phyloP scores from a whole-genome alignment of 2,888 invertebrate species.

The Melinaea menophilus region DNA sequence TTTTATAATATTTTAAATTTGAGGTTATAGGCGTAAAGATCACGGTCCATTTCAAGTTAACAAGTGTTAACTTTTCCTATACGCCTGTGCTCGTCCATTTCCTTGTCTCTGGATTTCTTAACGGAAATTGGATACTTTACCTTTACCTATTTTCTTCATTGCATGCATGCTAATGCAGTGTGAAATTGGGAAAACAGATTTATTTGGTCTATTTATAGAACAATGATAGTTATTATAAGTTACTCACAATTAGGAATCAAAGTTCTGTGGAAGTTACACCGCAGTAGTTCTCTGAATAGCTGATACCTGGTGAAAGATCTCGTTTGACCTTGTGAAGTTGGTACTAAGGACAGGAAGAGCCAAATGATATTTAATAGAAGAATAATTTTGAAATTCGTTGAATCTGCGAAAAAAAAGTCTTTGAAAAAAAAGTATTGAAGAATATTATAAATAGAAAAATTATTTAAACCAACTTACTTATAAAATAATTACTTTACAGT shows the following conservation, averaged over 20 bases:
- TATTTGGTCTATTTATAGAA: neutral
- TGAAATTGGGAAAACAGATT: neutral
- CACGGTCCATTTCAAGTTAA: slow-evolving; percentile 30
- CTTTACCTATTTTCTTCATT: slow-evolving; percentile 23
- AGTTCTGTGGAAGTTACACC: slow-evolving; percentile 81
- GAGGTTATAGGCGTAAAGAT: slow-evolving; percentile 22
- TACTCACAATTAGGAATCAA: slow-evolving; percentile 84
- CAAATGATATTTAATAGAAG: slow-evolving; percentile 49
- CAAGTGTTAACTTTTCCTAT: slow-evolving; percentile 30
- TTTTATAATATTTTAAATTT: slow-evolving; percentile 25
- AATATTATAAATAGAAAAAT: no score
- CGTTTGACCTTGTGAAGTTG: slow-evolving; percentile 59
- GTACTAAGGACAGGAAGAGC: slow-evolving; percentile 42
- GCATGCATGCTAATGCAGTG: no score
- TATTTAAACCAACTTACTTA: no score
- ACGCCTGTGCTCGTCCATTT: slow-evolving; percentile 26
- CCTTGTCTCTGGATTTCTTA: slow-evolving; percentile 30
- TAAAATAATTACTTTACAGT: no score
- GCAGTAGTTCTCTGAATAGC: slow-evolving; percentile 80
- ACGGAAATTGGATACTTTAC: slow-evolving; percentile 33
- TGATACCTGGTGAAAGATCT: slow-evolving; percentile 83
- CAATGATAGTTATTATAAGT: slow-evolving; percentile 1
- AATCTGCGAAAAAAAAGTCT: neutral
- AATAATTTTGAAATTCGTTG: slow-evolving; percentile 44
- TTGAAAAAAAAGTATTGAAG: neutral